Evolutionary conservation across 2,113 vertebrate genomes (phyloP).

Genomic region (Haemorhous mexicanus): DNA sequence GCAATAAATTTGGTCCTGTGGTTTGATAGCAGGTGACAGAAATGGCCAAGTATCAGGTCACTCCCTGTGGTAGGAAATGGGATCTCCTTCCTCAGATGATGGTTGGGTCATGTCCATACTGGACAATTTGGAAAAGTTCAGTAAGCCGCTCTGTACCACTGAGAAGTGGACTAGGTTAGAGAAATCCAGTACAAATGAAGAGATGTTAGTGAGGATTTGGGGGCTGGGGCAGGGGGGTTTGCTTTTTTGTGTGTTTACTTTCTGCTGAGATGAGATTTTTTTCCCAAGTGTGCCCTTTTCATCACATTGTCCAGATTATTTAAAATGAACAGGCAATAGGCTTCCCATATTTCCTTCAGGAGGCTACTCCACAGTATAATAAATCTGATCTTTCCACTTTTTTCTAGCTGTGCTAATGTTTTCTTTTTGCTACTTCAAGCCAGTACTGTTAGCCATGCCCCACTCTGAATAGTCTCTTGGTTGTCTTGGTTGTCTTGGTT

Average conservation of each 20-base stretch:
- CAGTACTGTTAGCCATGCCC: not conserved
- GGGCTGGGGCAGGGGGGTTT: accelerated
- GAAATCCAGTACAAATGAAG: not conserved
- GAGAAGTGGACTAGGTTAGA: not conserved
- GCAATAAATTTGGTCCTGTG: not conserved
- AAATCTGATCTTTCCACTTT: not conserved
- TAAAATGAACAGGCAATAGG: not conserved
- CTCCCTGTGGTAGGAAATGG: not conserved
- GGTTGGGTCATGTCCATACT: accelerated
- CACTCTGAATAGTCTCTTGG: not conserved
- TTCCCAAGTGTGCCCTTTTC: not conserved
- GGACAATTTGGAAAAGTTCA: not conserved
- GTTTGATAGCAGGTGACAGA: not conserved
- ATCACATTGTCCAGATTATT: not conserved
- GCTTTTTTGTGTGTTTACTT: not conserved
- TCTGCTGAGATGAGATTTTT: not conserved
- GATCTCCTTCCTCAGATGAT: not conserved
- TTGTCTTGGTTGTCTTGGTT: not conserved
- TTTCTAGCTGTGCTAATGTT: not conserved
- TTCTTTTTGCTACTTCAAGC: not conserved
- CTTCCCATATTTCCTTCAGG: not conserved
- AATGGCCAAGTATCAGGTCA: not conserved
- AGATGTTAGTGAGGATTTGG: not conserved
- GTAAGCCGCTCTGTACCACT: not conserved
- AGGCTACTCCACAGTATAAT: not conserved